phyloP scores from a whole-genome alignment of 2,888 invertebrate genomes.

The Drosophila maculinotata region DNA sequence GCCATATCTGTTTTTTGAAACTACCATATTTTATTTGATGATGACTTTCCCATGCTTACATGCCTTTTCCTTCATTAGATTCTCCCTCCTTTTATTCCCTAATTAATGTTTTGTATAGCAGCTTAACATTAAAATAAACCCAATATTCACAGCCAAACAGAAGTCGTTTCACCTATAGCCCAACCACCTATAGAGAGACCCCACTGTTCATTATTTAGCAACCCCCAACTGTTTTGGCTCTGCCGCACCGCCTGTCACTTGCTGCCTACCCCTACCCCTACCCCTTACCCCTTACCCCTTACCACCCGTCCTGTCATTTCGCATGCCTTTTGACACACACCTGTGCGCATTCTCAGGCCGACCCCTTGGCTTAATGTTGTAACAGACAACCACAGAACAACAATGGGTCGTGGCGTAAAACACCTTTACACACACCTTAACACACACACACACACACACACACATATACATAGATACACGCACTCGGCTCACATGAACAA shows the following conservation, averaged over 20 bases:
- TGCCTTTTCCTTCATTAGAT: neutral
- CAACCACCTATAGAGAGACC: neutral
- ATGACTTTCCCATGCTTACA: no score
- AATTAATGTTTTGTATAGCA: slow-evolving; percentile 34
- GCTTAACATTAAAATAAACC: slow-evolving; percentile 36
- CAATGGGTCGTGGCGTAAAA: slow-evolving; percentile 60
- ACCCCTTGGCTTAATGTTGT: slow-evolving; percentile 70
- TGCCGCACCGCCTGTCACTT: slow-evolving; percentile 16
- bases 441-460: slow-evolving; percentile 30
- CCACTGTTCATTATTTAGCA: slow-evolving; percentile 34
- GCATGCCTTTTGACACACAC: slow-evolving; percentile 76
- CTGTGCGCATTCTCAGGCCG: slow-evolving; percentile 73
- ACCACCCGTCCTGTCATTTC: slow-evolving; percentile 12
- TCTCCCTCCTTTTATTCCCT: neutral
- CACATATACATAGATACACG: slow-evolving; percentile 21
- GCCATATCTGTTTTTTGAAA: neutral
- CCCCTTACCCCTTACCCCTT: no score
- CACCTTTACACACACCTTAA: slow-evolving; percentile 50
- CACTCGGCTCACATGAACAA: slow-evolving; percentile 60
- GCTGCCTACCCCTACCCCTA: slow-evolving; percentile 2
- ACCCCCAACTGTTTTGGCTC: slow-evolving; percentile 1
- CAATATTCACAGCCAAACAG: slow-evolving; percentile 18
- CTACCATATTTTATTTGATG: neutral
- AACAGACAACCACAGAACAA: slow-evolving; percentile 69
- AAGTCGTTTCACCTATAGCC: slow-evolving; percentile 11